Evolutionary conservation across 1,140 invertebrate species (phyloP), one percentile per base, ranked within the genome.

Genomic region (Diorhabda elongata): DNA sequence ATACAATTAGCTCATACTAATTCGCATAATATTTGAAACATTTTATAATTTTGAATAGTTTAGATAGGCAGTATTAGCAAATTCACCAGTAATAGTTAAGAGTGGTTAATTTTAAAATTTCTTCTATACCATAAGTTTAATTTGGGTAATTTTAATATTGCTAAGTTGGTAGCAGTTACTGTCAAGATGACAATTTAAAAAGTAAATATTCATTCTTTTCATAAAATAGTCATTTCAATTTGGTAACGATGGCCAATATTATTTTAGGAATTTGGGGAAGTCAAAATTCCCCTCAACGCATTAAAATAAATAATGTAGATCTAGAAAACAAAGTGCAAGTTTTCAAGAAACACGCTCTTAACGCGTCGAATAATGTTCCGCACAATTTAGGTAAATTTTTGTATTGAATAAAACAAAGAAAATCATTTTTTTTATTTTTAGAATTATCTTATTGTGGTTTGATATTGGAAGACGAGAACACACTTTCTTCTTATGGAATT

Each of bases 401-500:
- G 44, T 11, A 5, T 41, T 8, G 60, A 8, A n/a, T 9, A 2
- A 43, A 8, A 41, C n/a, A 43, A 42, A 44, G 8, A 66, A 41
- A 11, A 66, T 42, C 1, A 3, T 6, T 56, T 56, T 61, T 9
- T 73, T 77, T 60, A 56, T 70, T 74, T 72, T 45, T 69, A 87
- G 86, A 86, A 77, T 76, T 87, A 11, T 79, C 84, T 67, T 87
- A 84, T 71, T 84, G 84, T 74, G 86, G 86, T 7, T 80, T 81
- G 70, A 77, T 85, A 59, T 73, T 87, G 3, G 83, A 86, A 67
- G 82, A 86, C 71, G 81, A 85, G 6, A 70, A 78, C 5, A 83
- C 81, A 4, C 61, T 87, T 9, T 81, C 81, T 63, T 81, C 81
- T 2, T 84, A 79, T 75, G 84, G 84, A 7, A 69, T 87, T 47